These are phyloP conservation scores for Tyria jacobaeae DNA, from an alignment of 2,888 invertebrate species.

Conservation along the genomic window DNA sequence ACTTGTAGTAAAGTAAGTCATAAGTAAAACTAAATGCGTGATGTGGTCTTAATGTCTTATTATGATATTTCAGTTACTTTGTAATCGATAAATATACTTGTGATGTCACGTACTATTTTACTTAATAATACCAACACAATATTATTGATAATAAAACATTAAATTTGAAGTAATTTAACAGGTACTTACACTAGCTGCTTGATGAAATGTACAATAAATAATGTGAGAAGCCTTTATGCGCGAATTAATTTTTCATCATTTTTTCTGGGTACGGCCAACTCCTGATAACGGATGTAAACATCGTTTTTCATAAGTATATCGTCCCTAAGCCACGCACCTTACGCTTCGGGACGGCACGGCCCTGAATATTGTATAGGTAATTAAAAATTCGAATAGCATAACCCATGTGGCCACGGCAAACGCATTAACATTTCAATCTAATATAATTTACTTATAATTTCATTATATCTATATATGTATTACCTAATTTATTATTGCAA, in stretches of 20 bases:
- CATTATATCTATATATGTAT: conserved; percentile 4
- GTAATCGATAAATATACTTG: conserved; percentile 28
- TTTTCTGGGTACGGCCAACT: not conserved
- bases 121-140: conserved; percentile 46
- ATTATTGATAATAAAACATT: conserved; percentile 33
- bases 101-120: conserved; percentile 43
- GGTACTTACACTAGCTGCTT: conserved; percentile 33
- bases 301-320: too few relatives aligned
- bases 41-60: conserved; percentile 32
- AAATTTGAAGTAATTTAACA: conserved; percentile 37
- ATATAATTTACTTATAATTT: conserved; percentile 26
- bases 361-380: conserved; percentile 20
- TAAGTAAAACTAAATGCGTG: conserved; percentile 45
- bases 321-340: too few relatives aligned
- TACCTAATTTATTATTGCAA: conserved; percentile 29
- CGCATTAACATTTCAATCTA: conserved; percentile 35
- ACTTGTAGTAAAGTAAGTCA: conserved; percentile 27
- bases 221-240: conserved; percentile 34
- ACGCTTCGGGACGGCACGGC: not conserved
- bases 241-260: conserved; percentile 24
- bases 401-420: conserved; percentile 29
- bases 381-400: conserved; percentile 29
- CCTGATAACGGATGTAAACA: not conserved
- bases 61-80: conserved; percentile 14
- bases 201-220: conserved; percentile 42